Evolutionary conservation across 2,113 vertebrate genomes (phyloP).

Genomic region (Apaloderma vittatum): DNA sequence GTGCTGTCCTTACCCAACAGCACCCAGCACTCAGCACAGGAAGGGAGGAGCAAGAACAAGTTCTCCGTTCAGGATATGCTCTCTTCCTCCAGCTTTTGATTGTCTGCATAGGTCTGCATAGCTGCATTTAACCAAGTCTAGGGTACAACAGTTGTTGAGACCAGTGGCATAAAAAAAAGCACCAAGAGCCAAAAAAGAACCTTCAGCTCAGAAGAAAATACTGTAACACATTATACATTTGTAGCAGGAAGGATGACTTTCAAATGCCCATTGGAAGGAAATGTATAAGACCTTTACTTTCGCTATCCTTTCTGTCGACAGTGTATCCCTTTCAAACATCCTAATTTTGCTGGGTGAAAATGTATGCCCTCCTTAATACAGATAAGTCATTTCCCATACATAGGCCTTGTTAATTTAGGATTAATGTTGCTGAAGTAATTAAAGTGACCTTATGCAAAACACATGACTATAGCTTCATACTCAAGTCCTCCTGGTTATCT

Average conservation of each 20-base stretch:
- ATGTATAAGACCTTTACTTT: neutral
- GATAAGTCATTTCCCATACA: constrained; percentile 19
- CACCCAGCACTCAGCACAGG: neutral
- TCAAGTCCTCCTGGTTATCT: constrained; percentile 39
- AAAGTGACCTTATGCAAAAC: constrained; percentile 56
- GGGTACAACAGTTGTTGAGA: neutral
- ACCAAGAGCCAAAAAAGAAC: neutral
- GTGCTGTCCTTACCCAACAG: neutral
- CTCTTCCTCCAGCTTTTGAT: neutral
- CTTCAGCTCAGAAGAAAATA: neutral
- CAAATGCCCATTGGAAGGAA: constrained; percentile 15
- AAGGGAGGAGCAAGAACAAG: neutral
- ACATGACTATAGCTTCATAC: neutral
- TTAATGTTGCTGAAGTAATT: constrained; percentile 64
- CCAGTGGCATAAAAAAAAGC: neutral
- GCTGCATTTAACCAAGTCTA: neutral
- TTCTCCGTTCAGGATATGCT: neutral
- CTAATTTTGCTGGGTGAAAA: constrained; percentile 27
- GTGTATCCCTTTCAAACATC: constrained; percentile 35
- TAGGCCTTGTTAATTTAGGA: constrained; percentile 64
- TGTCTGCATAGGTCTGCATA: neutral
- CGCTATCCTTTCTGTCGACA: constrained; percentile 3
- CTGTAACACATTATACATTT: neutral
- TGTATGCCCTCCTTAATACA: constrained; percentile 1
- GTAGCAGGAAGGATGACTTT: constrained; percentile 29